Conservation (phyloP, 2,888 invertebrate species). For the Plagodis pulveraria region DNA sequence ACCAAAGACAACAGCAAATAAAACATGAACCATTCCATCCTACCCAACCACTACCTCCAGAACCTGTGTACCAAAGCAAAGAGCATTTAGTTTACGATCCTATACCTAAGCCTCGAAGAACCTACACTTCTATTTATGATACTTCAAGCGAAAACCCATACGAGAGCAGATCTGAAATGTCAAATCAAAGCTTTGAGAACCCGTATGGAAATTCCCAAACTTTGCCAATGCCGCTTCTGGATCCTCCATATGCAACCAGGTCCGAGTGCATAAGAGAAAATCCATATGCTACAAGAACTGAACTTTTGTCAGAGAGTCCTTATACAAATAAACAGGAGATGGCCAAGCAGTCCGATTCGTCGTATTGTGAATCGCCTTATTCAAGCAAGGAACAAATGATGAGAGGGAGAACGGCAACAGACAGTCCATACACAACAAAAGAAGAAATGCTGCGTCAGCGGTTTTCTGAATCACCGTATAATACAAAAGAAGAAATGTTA, state of each 20-base stretch:
- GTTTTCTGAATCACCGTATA: slow-evolving; percentile 80
- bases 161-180: slow-evolving; percentile 70
- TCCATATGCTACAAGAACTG: slow-evolving; percentile 53
- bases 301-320: slow-evolving; percentile 53
- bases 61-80: slow-evolving; percentile 82
- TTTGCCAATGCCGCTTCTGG: slow-evolving; percentile 70
- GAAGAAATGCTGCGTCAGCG: slow-evolving; percentile 81
- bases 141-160: slow-evolving; percentile 77
- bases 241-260: slow-evolving; percentile 58
- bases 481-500: slow-evolving; percentile 77
- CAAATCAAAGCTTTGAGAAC: slow-evolving; percentile 74
- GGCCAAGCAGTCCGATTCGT: slow-evolving; percentile 62
- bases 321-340: slow-evolving; percentile 64
- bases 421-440: slow-evolving; percentile 78
- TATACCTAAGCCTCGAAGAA: slow-evolving; percentile 80
- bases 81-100: slow-evolving; percentile 79
- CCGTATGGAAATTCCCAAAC: slow-evolving; percentile 75
- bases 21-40: slow-evolving; percentile 82
- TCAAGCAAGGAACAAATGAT: slow-evolving; percentile 78
- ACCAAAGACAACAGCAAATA: slow-evolving; percentile 81
- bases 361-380: slow-evolving; percentile 75
- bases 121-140: slow-evolving; percentile 77
- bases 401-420: slow-evolving; percentile 66
- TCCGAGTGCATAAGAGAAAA: slow-evolving; percentile 53
- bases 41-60: slow-evolving; percentile 80